Conservation (phyloP, 1,140 invertebrate genomes). For the Ostrea denselamellosa region DNA sequence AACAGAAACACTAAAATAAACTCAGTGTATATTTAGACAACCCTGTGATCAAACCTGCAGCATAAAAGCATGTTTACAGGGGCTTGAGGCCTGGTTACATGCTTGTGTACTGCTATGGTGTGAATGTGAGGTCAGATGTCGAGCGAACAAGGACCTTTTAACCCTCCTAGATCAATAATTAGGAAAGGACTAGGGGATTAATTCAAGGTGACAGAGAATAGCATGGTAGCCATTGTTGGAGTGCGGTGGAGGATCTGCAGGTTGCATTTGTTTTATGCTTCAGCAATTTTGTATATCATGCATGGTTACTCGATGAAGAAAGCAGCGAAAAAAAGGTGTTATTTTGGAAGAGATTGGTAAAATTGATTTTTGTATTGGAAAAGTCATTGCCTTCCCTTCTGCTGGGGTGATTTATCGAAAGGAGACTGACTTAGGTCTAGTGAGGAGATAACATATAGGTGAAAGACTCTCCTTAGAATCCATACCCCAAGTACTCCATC, state of each 20-base stretch:
- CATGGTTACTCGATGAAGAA: background rate
- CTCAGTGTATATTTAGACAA: background rate
- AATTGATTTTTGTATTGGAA: slow-evolving; percentile 5
- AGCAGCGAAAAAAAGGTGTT: background rate
- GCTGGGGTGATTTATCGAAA: slow-evolving; percentile 5
- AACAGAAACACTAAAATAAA: background rate
- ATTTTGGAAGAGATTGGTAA: background rate
- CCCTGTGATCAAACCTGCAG: background rate
- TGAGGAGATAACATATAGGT: background rate
- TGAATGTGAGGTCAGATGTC: slow-evolving; percentile 24
- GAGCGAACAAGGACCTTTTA: slow-evolving; percentile 27
- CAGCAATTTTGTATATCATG: background rate
- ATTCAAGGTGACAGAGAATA: background rate
- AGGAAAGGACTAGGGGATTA: background rate
- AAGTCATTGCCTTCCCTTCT: slow-evolving; percentile 32
- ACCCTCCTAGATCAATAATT: slow-evolving; percentile 19
- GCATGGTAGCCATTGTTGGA: background rate
- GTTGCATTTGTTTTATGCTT: slow-evolving; percentile 4
- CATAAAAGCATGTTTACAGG: background rate
- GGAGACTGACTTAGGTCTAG: background rate
- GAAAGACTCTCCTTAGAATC: background rate
- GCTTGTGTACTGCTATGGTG: background rate
- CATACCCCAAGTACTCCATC: background rate
- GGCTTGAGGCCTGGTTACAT: background rate
- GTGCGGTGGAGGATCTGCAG: background rate